Conservation (phyloP, 2,888 invertebrate species). For the Lymantria monacha region DNA sequence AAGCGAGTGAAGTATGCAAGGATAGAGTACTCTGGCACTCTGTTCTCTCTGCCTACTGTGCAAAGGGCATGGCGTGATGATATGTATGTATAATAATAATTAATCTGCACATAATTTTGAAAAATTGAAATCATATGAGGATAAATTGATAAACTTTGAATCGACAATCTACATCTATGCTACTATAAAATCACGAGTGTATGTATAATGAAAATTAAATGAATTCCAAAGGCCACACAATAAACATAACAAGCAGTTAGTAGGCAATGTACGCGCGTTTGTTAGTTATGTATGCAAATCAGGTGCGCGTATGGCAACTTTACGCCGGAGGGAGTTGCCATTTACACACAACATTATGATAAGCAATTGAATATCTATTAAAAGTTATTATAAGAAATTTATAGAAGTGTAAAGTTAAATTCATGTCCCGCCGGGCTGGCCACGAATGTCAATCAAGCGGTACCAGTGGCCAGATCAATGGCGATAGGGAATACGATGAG, state of each 20-base stretch:
- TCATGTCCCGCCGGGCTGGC: no score
- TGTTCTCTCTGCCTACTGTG: no score
- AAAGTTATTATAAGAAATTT: background rate
- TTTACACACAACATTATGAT: conserved; percentile 36
- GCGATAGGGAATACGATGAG: no score
- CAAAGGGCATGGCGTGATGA: no score
- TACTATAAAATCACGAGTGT: conserved; percentile 4
- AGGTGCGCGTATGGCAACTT: conserved; percentile 43
- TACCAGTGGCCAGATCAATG: no score
- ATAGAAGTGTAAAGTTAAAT: background rate
- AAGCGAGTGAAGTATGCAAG: no score
- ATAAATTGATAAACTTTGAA: no score
- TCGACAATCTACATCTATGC: background rate
- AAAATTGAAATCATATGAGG: no score
- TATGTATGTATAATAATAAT: no score
- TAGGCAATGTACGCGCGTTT: conserved; percentile 39
- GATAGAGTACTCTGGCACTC: no score
- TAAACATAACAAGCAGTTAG: conserved; percentile 36
- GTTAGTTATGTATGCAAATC: conserved; percentile 58
- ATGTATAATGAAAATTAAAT: conserved; percentile 23
- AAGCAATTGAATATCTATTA: conserved; percentile 14
- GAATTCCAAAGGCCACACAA: conserved; percentile 25
- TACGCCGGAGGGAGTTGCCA: conserved; percentile 26
- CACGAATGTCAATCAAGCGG: no score
- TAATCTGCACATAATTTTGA: no score